These are phyloP conservation scores for Trematocara stigmaticum DNA, from an alignment of 2,113 vertebrate species.

Conservation along the genomic window DNA sequence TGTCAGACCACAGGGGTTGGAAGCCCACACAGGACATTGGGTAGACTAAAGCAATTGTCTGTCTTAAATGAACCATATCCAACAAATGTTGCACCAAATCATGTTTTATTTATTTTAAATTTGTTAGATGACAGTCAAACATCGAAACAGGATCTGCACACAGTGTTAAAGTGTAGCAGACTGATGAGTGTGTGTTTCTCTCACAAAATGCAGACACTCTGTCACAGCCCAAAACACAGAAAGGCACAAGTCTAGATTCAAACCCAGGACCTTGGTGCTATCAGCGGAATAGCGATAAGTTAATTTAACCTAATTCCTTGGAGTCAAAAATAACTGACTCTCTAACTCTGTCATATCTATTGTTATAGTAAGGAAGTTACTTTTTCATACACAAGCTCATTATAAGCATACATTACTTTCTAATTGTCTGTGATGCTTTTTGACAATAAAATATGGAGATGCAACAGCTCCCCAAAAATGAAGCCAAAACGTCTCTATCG, in stretches of 20 bases:
- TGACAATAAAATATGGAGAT: too few species aligned
- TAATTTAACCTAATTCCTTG: not conserved
- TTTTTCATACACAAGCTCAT: not conserved
- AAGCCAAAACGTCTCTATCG: too few species aligned
- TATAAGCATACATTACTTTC: not conserved
- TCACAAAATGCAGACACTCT: not conserved
- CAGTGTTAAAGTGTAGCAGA: not conserved
- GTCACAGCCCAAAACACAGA: not conserved
- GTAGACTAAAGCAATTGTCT: not conserved
- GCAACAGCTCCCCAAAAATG: too few species aligned
- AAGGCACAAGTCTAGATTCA: not conserved
- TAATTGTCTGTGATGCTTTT: not conserved
- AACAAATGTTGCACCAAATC: not conserved
- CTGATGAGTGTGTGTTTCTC: not conserved
- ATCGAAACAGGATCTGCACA: not conserved
- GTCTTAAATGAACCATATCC: not conserved
- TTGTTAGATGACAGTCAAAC: constrained; percentile 9
- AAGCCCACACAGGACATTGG: not conserved
- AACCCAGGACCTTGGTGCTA: not conserved
- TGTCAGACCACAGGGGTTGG: not conserved
- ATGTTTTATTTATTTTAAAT: not conserved
- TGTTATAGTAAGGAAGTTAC: not conserved
- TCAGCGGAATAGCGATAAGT: accelerated
- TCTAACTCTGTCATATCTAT: not conserved
- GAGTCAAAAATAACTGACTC: not conserved